Evolutionary conservation across 2,113 vertebrate species (phyloP), one percentile per base, ranked within the genome.

Genomic region (Pangasianodon gigas): DNA sequence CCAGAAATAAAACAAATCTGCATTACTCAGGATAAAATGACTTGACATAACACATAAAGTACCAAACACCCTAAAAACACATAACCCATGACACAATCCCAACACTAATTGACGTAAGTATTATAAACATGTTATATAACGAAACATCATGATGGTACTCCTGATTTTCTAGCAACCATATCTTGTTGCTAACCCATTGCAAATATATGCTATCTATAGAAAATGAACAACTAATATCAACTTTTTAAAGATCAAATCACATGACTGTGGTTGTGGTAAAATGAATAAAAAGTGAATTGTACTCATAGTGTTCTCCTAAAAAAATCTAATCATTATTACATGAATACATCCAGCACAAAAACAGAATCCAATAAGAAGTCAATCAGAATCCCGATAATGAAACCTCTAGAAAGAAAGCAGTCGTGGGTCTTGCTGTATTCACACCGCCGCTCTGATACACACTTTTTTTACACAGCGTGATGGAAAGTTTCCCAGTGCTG

Each of bases 401-500:
- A 67, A 52, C 56, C 19, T 71, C 44, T 37, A 19, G 41, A 79
- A 51, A 77, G 21, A 52, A 91, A 69, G 51, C 41, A 18, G 80
- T 90, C 89, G 29, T 86, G 85, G 60, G 29, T 88, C 87, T 87
- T 69, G 65, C 80, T 4, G 51, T 84, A 81, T 84, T 89, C 88
- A 89, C 81, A 84, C 88, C 58, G 10, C n/a, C 0, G 29, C 18
- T 84, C 51, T 67, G 65, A 84, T 71, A 58, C 37, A 41, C 52
- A 51, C 77, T 86, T 71, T 86, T 67, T 54, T 82, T 62, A 86
- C 75, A 65, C 62, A 82, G 60, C 88, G 84, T 88, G 94, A 94
- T 92, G 69, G 90, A 93, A 94, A 93, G 90, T 93, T 93, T 93
- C 93, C 93, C 88, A 87, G 91, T 89, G 94, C 93, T 91, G 93